Base-by-base conservation (phyloP, 2,888 invertebrate genomes). In the Agrotis ipsilon region DNA sequence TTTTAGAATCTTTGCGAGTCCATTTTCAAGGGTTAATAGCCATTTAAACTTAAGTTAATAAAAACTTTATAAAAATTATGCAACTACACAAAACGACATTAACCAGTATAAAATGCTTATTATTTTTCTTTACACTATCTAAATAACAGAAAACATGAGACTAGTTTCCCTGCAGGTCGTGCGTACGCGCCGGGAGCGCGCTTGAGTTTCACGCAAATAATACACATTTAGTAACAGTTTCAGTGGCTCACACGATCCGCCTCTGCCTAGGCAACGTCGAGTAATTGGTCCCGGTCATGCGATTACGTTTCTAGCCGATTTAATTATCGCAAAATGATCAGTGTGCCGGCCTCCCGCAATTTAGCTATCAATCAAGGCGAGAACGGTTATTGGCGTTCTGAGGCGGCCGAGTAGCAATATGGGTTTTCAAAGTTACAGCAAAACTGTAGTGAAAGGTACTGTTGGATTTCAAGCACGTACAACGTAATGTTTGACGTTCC, bases 251-350 rank as follows among this genome's bases (percentile, higher is more conserved):
- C 94, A 93, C 93, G 94, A 91, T 92, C 91, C 92, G 91, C 92
- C 92, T 93, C 89, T 92, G 94, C 92, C 94, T 95, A 94, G 94
- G 92, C 92, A 93, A 92, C 86, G 85, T 86, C 90, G 75, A 89
- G 92, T 96, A 96, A 96, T 96, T 96, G 96, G 92, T 87, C 87
- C 91, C 90, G 92, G 95, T 96, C 96, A 96, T 96, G 96, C 96
- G 94, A 96, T 96, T 96, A 95, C 93, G 92, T 95, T 94, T 90
- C 94, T 92, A 92, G 92, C 88, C 93, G 91, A 96, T 96, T 96
- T 96, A 96, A 96, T 96, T 96, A 96, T 95, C 92, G 92, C 90
- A 83, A 95, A 96, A 96, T 95, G 93, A 96, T 96, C 96, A 91
- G 91, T 93, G 88, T 93, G 92, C 93, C 92, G 92, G 94, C 93